These are phyloP conservation scores for Accipiter virgatus DNA, from an alignment of 2,113 vertebrate species.

Conservation along the genomic window DNA sequence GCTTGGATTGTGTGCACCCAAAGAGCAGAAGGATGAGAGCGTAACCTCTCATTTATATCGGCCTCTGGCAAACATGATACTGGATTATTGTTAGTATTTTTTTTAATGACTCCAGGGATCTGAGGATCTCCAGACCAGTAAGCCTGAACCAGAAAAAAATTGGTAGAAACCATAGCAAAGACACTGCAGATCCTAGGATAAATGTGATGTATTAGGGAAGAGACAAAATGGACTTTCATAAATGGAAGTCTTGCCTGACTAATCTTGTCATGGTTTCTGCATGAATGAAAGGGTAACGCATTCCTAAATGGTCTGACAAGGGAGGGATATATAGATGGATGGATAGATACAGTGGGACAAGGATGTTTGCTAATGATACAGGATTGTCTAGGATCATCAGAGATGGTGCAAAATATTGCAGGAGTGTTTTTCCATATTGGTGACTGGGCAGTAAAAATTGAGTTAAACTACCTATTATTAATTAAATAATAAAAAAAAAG, in stretches of 20 bases:
- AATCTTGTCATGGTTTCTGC: background rate
- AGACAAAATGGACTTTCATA: background rate
- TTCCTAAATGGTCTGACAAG: background rate
- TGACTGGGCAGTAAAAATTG: background rate
- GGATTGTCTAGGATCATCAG: background rate
- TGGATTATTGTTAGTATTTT: background rate
- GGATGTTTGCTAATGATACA: background rate
- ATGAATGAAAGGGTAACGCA: background rate
- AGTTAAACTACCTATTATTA: background rate
- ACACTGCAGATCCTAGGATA: background rate
- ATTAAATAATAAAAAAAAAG: background rate
- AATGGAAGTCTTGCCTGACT: background rate
- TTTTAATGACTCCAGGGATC: background rate
- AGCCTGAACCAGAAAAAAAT: background rate
- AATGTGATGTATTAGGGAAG: background rate
- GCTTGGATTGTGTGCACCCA: background rate
- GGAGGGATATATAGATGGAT: background rate
- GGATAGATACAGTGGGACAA: background rate
- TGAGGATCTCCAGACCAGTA: background rate
- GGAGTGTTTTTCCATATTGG: background rate
- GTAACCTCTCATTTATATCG: background rate
- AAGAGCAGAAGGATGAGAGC: background rate
- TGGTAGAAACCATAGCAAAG: background rate
- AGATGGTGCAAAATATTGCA: background rate
- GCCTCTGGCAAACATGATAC: background rate